These are phyloP conservation scores for Luperina nickerlii DNA, from an alignment of 2,888 invertebrate species.

Conservation along the genomic window DNA sequence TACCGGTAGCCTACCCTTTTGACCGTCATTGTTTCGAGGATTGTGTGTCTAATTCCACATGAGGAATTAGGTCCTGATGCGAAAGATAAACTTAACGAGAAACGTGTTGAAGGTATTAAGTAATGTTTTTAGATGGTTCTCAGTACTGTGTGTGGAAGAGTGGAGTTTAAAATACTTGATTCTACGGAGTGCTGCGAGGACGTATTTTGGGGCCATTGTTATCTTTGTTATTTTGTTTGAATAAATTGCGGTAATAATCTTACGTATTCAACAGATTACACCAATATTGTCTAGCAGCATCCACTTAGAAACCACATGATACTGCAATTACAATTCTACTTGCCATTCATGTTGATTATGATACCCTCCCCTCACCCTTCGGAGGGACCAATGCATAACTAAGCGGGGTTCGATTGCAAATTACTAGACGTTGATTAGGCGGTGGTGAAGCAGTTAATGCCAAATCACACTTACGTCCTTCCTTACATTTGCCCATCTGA, in stretches of 20 bases:
- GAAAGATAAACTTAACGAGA: slow-evolving; percentile 63
- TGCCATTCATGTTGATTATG: slow-evolving; percentile 46
- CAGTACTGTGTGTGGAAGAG: slow-evolving; percentile 20
- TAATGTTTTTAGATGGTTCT: slow-evolving; percentile 58
- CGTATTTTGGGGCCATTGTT: background rate
- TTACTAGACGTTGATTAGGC: slow-evolving; percentile 43
- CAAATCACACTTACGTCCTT: slow-evolving; percentile 1
- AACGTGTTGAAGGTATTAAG: slow-evolving; percentile 68
- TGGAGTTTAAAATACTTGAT: slow-evolving; percentile 19
- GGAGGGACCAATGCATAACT: slow-evolving; percentile 51
- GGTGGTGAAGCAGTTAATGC: background rate
- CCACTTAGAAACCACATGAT: slow-evolving; percentile 20
- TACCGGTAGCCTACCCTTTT: slow-evolving; percentile 71
- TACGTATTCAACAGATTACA: background rate
- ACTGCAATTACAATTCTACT: slow-evolving; percentile 42
- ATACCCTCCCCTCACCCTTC: slow-evolving; percentile 15
- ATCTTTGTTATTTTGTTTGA: slow-evolving; percentile 1
- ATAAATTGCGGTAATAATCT: background rate
- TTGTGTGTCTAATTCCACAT: slow-evolving; percentile 70
- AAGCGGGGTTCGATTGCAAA: slow-evolving; percentile 51
- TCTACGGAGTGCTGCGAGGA: slow-evolving; percentile 13
- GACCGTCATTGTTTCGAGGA: slow-evolving; percentile 74
- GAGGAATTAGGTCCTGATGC: slow-evolving; percentile 70
- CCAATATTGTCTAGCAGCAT: background rate
- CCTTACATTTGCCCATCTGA: background rate